Evolutionary conservation across 2,888 invertebrate species (phyloP), one percentile per base, ranked within the genome.

Genomic region (Falcaria lacertinaria): DNA sequence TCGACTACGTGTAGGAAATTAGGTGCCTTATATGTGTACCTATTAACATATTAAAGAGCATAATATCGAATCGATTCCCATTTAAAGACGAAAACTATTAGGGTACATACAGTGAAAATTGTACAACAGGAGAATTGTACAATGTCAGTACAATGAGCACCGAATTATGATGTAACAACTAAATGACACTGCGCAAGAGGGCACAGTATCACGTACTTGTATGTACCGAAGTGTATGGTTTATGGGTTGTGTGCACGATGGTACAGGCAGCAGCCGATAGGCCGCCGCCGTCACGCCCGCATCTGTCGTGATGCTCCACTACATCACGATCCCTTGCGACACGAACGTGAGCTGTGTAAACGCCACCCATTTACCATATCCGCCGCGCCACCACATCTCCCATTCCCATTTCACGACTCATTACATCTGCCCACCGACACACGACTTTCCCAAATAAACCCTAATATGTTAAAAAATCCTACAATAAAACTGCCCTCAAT

Each of bases 331-430:
- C 44, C 40, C 17, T 28, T 47, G 28, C 34, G 33, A 19, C 17
- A 37, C 33, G 38, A 39, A 60, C 61, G 60, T 61, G 61, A 60
- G 47, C 38, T 45, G 52, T 43, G 36, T 47, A 47, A 42, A 44
- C 22, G 22, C 37, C 22, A 37, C 37, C 19, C 15, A 37, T 37
- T 37, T 44, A 48, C 40, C 33, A 47, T 44, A 44, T 39, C 47
- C 48, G 49, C 50, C 54, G 47, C 37, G 46, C 46, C 46, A 45
- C 51, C 52, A 44, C 57, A 60, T 61, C 56, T 60, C 48, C 63
- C 60, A 66, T 65, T 60, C 48, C 63, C 60, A 66, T 65, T 64
- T 66, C 50, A 58, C 64, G 64, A 50, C 51, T 61, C 64, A 59
- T 66, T 64, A 57, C 37, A 37, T 37, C 19, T 13, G 15, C 37